A percentile compares a stretch with the other conserved stretches of the same genome.
Evolutionary conservation across 1,140 invertebrate species (phyloP).

Genomic region (Achatina immaculata): DNA sequence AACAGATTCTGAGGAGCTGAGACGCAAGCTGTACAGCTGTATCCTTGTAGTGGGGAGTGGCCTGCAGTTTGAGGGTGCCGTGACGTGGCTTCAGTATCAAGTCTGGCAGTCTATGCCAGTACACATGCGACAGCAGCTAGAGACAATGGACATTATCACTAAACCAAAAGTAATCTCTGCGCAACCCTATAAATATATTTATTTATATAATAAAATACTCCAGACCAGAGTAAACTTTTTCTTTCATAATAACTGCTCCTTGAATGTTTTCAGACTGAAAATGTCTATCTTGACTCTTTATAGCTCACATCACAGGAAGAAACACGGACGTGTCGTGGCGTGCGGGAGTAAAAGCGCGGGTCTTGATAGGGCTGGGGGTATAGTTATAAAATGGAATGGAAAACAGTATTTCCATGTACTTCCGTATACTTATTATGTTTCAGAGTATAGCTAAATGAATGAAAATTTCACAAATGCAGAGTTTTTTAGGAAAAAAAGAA

Average conservation of each 20-base stretch:
- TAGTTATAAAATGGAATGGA: too few relatives aligned
- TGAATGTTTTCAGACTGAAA: too few relatives aligned
- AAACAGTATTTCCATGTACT: too few relatives aligned
- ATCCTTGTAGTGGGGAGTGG: conserved; percentile 90
- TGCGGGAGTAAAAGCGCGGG: too few relatives aligned
- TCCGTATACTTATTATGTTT: too few relatives aligned
- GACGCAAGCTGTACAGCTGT: conserved; percentile 93
- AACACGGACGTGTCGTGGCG: too few relatives aligned
- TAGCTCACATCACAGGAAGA: too few relatives aligned
- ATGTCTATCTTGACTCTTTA: neutral
- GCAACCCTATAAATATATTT: neutral
- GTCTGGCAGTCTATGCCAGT: conserved; percentile 85
- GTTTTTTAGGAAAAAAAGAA: too few relatives aligned
- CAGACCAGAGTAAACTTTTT: neutral
- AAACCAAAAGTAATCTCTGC: conserved; percentile 65
- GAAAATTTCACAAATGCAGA: too few relatives aligned
- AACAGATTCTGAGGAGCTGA: conserved; percentile 83
- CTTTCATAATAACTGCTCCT: too few relatives aligned
- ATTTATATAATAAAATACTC: neutral
- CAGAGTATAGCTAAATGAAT: too few relatives aligned
- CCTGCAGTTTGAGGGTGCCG: conserved; percentile 89
- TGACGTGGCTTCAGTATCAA: conserved; percentile 89
- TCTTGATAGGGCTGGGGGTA: too few relatives aligned
- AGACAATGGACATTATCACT: conserved; percentile 68
- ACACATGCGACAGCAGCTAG: conserved; percentile 57